Evolutionary conservation across 2,113 vertebrate genomes (phyloP).

Genomic region (Pangasianodon gigas): DNA sequence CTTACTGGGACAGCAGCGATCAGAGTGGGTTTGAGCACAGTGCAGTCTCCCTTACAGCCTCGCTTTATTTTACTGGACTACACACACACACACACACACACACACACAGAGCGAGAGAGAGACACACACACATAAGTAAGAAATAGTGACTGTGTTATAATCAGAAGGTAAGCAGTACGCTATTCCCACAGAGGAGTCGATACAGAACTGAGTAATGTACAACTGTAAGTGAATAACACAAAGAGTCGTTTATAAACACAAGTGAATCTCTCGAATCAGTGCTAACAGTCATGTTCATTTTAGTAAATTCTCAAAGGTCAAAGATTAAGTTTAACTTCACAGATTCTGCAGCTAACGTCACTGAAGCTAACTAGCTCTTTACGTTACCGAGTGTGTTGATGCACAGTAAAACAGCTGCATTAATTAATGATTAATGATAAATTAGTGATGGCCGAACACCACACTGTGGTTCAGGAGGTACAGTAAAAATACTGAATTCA

Average conservation of each 20-base stretch:
- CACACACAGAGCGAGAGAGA: neutral
- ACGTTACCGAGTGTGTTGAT: neutral
- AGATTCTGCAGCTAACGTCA: no score
- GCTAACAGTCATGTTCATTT: no score
- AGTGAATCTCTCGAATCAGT: neutral
- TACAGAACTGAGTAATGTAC: neutral
- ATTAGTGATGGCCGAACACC: neutral
- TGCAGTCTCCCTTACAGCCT: constrained; percentile 91
- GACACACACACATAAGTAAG: neutral
- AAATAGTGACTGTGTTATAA: neutral
- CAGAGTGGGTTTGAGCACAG: constrained; percentile 86
- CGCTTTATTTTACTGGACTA: constrained; percentile 97
- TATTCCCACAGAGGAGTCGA: no score
- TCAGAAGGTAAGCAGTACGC: no score
- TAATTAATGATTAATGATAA: neutral
- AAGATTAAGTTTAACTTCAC: no score
- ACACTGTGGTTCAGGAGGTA: neutral
- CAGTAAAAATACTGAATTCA: neutral
- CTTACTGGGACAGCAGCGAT: constrained; percentile 96
- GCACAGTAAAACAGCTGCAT: neutral
- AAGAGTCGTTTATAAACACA: neutral
- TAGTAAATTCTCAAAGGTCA: no score
- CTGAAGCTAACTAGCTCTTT: no score
- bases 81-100: constrained; percentile 37
- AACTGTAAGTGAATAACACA: neutral